Evolutionary conservation across 1,140 invertebrate species (phyloP).

Genomic region (Polypedilum pembai): DNA sequence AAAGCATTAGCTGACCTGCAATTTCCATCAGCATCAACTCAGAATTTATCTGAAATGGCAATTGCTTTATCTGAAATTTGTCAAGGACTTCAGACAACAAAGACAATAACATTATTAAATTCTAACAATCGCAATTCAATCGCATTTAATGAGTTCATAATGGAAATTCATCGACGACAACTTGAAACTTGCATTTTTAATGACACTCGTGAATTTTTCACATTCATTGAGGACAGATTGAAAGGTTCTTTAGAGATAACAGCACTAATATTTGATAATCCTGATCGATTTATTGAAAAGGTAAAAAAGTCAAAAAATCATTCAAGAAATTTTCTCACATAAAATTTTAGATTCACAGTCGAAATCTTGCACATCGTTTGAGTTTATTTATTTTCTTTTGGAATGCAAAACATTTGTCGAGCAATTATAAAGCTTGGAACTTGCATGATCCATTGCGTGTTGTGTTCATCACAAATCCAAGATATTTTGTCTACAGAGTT

Average conservation of each 20-base stretch:
- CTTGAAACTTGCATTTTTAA: constrained; percentile 39
- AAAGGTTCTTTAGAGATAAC: constrained; percentile 39
- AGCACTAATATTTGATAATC: constrained; percentile 38
- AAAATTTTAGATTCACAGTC: constrained; percentile 33
- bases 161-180: constrained; percentile 1
- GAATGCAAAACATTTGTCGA: constrained; percentile 37
- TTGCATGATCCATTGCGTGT: constrained; percentile 39
- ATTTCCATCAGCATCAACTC: neutral
- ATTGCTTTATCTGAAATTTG: constrained; percentile 40
- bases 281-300: constrained; percentile 34
- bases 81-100: constrained; percentile 32
- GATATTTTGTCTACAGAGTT: constrained; percentile 44
- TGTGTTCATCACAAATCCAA: constrained; percentile 39
- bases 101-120: constrained; percentile 25
- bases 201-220: constrained; percentile 36
- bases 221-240: constrained; percentile 38
- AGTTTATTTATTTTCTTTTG: constrained; percentile 42
- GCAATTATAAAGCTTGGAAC: constrained; percentile 30
- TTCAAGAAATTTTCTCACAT: neutral
- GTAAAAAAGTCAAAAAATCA: neutral
- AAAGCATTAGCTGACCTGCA: neutral
- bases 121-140: neutral
- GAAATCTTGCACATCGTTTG: constrained; percentile 38
- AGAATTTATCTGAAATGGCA: neutral
- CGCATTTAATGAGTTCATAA: constrained; percentile 18